Percentiles rank a stretch among this genome's conserved stretches.
Conservation (phyloP, 2,888 invertebrate genomes). For the Melanophora roralis region DNA sequence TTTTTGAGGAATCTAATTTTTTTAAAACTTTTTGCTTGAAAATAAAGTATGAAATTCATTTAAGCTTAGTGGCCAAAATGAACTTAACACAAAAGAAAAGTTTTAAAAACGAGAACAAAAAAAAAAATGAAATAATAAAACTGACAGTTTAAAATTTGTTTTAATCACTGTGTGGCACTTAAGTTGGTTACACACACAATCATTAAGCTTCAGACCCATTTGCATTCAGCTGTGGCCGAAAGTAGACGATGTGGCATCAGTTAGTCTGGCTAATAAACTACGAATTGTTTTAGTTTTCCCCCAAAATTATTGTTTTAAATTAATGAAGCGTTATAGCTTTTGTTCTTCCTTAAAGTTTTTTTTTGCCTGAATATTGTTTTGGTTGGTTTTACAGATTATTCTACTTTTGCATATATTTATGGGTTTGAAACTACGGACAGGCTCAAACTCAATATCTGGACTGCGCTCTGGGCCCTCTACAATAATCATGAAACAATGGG, state of each 20-base stretch:
- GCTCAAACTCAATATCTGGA: not conserved
- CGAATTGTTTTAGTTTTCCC: not conserved
- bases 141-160: constrained; percentile 43
- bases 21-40: not conserved
- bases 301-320: not conserved
- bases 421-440: not conserved
- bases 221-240: not conserved
- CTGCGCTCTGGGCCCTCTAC: not conserved
- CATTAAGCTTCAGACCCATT: not conserved
- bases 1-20: constrained; percentile 5
- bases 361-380: not conserved
- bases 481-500: too few relatives aligned
- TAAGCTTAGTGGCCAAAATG: not conserved
- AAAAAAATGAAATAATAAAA: not conserved
- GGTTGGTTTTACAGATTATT: too few relatives aligned
- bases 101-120: too few relatives aligned
- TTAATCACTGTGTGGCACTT: constrained; percentile 34
- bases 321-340: constrained; percentile 23
- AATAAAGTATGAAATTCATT: constrained; percentile 11
- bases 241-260: constrained; percentile 1
- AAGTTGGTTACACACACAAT: constrained; percentile 16
- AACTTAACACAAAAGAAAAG: too few relatives aligned
- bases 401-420: not conserved
- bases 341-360: not conserved
- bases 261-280: constrained; percentile 26